phyloP scores from a whole-genome alignment of 2,797 vertebrate species.

The Girardinus metallicus region DNA sequence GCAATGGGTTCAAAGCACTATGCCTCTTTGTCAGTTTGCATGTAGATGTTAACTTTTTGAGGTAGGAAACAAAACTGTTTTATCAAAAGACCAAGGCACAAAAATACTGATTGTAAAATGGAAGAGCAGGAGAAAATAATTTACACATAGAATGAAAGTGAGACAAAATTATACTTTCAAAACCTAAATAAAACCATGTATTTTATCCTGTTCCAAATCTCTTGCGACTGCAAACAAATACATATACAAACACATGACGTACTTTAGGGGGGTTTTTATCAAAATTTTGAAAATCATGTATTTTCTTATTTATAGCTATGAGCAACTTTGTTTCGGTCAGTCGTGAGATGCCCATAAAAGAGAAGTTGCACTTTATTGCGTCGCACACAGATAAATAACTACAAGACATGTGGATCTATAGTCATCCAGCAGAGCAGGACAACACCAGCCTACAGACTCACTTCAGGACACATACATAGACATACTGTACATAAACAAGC shows the following conservation, averaged over 20 bases:
- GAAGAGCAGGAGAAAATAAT: not conserved
- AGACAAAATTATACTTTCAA: not conserved
- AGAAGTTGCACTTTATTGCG: conserved; percentile 5
- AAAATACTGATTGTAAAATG: not conserved
- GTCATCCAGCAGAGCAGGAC: conserved; percentile 53
- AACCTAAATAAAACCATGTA: not conserved
- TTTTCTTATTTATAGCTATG: not conserved
- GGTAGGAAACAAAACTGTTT: not conserved
- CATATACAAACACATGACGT: no score
- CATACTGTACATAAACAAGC: conserved; percentile 12
- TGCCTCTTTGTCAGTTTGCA: not conserved
- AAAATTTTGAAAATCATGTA: not conserved
- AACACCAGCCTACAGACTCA: conserved; percentile 43
- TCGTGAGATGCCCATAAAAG: not conserved
- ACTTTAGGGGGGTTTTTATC: no score
- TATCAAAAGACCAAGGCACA: not conserved
- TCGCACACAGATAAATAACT: conserved; percentile 18
- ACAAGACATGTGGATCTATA: conserved; percentile 32
- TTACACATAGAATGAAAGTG: not conserved
- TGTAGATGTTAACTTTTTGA: not conserved
- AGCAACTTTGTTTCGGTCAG: not conserved
- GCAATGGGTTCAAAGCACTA: not conserved
- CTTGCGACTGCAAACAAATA: no score
- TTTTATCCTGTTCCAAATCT: not conserved
- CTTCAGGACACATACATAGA: conserved; percentile 28